Conservation (phyloP, 2,888 invertebrate species). For the Resseliella maxima region DNA sequence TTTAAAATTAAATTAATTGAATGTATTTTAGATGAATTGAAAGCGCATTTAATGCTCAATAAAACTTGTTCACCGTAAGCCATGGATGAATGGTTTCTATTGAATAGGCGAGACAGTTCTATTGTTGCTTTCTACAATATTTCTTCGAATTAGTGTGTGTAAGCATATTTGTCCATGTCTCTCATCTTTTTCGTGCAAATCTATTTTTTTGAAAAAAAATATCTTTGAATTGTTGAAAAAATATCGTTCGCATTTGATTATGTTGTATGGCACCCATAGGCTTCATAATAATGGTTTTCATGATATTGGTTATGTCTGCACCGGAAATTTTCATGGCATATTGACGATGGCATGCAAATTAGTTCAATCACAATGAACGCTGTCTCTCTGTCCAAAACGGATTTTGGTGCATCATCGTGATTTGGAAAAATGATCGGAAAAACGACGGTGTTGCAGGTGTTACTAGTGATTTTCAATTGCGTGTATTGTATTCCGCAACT, state of each 20-base stretch:
- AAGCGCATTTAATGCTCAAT: too few species aligned
- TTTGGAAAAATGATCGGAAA: background rate
- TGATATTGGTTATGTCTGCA: constrained; percentile 38
- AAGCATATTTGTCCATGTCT: background rate
- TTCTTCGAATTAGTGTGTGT: background rate
- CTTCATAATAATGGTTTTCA: background rate
- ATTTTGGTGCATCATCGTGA: background rate
- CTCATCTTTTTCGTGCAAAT: background rate
- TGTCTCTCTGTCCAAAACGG: background rate
- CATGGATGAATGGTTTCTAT: background rate
- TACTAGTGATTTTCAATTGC: background rate
- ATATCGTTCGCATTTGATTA: background rate
- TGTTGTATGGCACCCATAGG: background rate
- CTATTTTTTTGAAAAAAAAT: background rate
- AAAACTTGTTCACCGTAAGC: background rate
- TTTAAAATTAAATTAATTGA: background rate
- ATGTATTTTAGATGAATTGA: background rate
- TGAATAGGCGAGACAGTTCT: background rate
- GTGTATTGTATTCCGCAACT: background rate
- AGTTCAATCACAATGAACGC: background rate
- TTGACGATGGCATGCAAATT: constrained; percentile 47
- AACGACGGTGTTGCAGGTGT: constrained; percentile 5
- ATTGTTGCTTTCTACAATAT: background rate
- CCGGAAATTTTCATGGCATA: constrained; percentile 43
- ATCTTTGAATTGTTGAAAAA: background rate